Evolutionary conservation across 2,113 vertebrate genomes (phyloP).

Genomic region (Cephalophus harveyi): DNA sequence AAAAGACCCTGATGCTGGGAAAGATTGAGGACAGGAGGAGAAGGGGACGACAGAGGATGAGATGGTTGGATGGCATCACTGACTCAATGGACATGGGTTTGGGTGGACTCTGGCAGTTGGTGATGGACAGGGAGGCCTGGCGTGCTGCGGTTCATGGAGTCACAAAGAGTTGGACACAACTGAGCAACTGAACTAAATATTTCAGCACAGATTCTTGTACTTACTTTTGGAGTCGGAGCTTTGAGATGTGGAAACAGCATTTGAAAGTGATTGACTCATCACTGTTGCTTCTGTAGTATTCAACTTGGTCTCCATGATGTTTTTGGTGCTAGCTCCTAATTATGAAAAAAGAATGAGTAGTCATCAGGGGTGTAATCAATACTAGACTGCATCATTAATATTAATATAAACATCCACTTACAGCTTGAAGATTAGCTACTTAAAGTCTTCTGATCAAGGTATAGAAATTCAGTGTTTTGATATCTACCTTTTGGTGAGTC

Average conservation of each 20-base stretch:
- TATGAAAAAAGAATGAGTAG: not conserved
- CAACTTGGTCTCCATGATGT: rapidly evolving
- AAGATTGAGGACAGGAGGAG: not conserved
- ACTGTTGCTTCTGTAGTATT: not conserved
- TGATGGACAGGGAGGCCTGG: not conserved
- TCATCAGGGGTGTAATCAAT: not conserved
- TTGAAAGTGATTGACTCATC: not conserved
- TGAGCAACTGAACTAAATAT: not conserved
- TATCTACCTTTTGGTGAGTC: not conserved
- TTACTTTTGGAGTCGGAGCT: constrained; percentile 29
- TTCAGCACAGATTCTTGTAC: not conserved
- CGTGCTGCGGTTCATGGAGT: rapidly evolving
- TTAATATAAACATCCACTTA: not conserved
- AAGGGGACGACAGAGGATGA: rapidly evolving
- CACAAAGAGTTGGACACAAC: rapidly evolving
- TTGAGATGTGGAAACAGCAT: not conserved
- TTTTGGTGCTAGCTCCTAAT: not conserved
- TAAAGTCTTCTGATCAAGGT: not conserved
- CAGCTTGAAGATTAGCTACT: not conserved
- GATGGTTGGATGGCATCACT: not conserved
- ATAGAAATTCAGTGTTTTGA: not conserved
- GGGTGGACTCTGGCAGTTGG: rapidly evolving
- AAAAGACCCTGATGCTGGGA: not conserved
- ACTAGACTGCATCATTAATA: not conserved
- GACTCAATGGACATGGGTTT: not conserved